Evolutionary conservation across 2,888 invertebrate genomes (phyloP), one percentile per base, ranked within the genome.

Genomic region (Hetaerina titia): DNA sequence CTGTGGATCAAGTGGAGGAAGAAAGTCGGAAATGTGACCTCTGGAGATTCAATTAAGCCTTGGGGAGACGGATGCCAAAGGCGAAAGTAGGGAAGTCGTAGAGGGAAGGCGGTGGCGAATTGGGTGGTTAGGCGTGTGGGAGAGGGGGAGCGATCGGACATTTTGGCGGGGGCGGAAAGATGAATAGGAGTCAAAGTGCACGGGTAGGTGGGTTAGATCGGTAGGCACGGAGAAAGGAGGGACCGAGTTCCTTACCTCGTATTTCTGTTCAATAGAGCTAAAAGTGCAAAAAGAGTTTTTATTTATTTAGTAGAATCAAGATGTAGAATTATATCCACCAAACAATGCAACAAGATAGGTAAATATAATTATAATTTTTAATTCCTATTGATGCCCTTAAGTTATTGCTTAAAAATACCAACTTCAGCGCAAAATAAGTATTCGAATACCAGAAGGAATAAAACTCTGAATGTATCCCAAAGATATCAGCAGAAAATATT

Each of bases 1-100:
- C 15, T 31, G 25, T 15, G 13, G 81, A 13, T 31, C 81, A 13
- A 31, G 31, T 6, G 19, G 64, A 45, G 64, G 90, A 45, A 31
- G 64, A 69, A 63, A 92, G 92, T 69, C 74, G 69, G 69, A 92
- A 92, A 92, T 92, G 92, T 69, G 92, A 64, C 92, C 92, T 92
- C 92, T 13, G 69, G 92, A 92, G 92, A 92, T 92, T 92, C 92
- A 92, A 92, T 92, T 92, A 92, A 92, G 69, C 69, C 92, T 45
- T n/a, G 57, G 92, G 64, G 92, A 92, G 92, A 56, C 45, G n/a
- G 92, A 92, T 92, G 74, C 92, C 92, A 74, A 15, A 60, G 92
- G 69, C 45, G 64, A 22, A 45, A 13, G 60, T 56, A 19, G 69
- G 64, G 31, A 19, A 60, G 90, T n/a, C n/a, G 13, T 22, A 19